These are phyloP conservation scores for Xiphias gladius DNA, from an alignment of 2,113 vertebrate species.

Conservation along the genomic window DNA sequence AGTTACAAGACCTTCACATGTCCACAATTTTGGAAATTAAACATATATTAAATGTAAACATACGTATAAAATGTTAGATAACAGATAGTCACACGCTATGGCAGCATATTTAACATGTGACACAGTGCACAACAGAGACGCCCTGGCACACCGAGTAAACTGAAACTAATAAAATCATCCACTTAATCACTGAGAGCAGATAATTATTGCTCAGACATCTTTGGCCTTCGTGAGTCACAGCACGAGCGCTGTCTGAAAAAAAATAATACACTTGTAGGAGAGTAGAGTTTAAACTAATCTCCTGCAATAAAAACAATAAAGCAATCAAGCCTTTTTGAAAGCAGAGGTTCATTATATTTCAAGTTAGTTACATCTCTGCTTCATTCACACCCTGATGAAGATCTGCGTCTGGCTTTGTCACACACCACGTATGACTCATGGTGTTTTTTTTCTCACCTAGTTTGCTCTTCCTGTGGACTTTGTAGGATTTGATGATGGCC, in stretches of 20 bases:
- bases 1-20: too few species aligned
- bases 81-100: not conserved
- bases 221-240: not conserved
- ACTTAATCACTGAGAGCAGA: slow-evolving; percentile 7
- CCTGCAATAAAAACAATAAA: not conserved
- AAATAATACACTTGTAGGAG: not conserved
- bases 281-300: too few species aligned
- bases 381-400: not conserved
- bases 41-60: not conserved
- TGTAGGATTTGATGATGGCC: not conserved
- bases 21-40: not conserved
- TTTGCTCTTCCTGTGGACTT: not conserved
- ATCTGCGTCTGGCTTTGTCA: not conserved
- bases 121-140: not conserved
- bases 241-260: not conserved
- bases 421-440: not conserved
- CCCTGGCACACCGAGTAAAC: not conserved
- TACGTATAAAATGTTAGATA: not conserved
- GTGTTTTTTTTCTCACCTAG: too few species aligned
- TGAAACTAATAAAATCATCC: slow-evolving; percentile 1
- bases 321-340: not conserved
- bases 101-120: not conserved
- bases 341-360: not conserved
- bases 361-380: not conserved
- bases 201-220: not conserved